A percentile compares a stretch with the other conserved stretches of the same genome.
These are phyloP conservation scores for Lonchura striata DNA, from an alignment of 2,113 vertebrate genomes.

Conservation along the genomic window DNA sequence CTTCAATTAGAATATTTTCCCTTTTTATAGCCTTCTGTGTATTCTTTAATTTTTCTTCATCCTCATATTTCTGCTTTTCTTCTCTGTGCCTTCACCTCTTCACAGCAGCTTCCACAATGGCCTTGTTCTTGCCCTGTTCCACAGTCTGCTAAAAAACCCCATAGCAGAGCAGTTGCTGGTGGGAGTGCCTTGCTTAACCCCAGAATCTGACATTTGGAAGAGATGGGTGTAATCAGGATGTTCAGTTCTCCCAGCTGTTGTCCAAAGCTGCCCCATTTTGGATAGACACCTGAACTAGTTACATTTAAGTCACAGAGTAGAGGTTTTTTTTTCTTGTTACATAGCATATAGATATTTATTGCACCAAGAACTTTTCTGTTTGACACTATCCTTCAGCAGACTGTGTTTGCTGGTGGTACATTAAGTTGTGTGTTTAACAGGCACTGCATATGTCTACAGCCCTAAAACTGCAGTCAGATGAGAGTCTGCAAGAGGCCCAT, in stretches of 20 bases:
- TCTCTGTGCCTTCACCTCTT: not conserved
- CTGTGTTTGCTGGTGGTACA: not conserved
- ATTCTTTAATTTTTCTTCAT: not conserved
- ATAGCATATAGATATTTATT: not conserved
- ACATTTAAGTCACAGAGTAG: not conserved
- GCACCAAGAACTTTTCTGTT: not conserved
- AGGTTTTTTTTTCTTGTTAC: not conserved
- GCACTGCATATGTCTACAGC: not conserved
- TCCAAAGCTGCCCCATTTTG: not conserved
- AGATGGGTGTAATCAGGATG: not conserved
- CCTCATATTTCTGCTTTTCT: not conserved
- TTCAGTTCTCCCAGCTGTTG: not conserved
- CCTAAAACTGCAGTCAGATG: not conserved
- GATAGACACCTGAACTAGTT: not conserved
- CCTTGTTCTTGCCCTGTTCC: not conserved
- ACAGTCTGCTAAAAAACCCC: not conserved
- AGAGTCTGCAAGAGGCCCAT: not conserved
- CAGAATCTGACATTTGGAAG: not conserved
- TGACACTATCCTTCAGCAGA: not conserved
- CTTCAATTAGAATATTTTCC: not conserved
- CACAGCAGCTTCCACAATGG: not conserved
- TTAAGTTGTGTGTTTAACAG: not conserved
- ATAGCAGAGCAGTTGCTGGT: not conserved
- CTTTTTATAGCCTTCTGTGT: not conserved
- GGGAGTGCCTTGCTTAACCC: not conserved